A percentile compares a stretch with the other conserved stretches of the same genome.
phyloP scores from a whole-genome alignment of 2,888 invertebrate genomes.

The Phengaris arion region DNA sequence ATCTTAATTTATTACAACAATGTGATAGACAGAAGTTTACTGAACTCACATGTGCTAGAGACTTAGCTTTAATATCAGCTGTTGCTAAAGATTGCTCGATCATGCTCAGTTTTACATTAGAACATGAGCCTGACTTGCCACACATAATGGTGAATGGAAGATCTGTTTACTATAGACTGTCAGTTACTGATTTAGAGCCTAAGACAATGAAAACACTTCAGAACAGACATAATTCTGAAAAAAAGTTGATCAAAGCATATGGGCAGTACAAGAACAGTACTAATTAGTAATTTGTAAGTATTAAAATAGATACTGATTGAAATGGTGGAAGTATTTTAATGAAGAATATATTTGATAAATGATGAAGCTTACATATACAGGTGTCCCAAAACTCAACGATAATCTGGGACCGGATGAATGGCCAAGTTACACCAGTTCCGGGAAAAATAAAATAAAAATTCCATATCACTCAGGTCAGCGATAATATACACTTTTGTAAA shows the following conservation, averaged over 20 bases:
- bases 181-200: conserved; percentile 84
- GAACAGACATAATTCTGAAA: conserved; percentile 58
- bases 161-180: conserved; percentile 73
- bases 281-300: conserved; percentile 16
- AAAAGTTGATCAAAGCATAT: conserved; percentile 53
- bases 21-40: conserved; percentile 48
- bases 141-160: conserved; percentile 53
- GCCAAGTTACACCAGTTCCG: no score
- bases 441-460: no score
- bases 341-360: background rate
- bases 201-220: conserved; percentile 70
- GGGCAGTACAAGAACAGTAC: conserved; percentile 38
- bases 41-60: conserved; percentile 41
- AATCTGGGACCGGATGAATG: no score
- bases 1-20: conserved; percentile 45
- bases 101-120: conserved; percentile 78
- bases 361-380: background rate
- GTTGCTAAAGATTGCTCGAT: conserved; percentile 85
- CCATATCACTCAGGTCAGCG: no score
- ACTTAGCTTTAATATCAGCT: conserved; percentile 78
- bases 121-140: conserved; percentile 45
- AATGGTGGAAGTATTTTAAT: background rate
- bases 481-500: no score
- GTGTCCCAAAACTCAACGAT: no score
- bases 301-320: background rate